Percentiles rank a stretch among this genome's conserved stretches.
These are phyloP conservation scores for Apodemia zela DNA, from an alignment of 2,888 invertebrate species.

Conservation along the genomic window DNA sequence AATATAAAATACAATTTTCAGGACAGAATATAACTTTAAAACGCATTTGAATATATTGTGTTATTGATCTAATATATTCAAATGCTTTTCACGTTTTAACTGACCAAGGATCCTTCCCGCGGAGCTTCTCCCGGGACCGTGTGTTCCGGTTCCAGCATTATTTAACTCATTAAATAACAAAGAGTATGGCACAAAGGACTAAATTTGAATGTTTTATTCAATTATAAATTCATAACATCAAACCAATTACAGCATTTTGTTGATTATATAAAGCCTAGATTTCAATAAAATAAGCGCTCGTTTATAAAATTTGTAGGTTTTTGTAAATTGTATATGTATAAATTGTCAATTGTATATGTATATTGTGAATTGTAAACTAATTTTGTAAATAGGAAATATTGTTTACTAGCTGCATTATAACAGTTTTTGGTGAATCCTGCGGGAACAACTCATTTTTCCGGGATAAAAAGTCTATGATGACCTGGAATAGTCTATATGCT, in stretches of 20 bases:
- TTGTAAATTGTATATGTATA: no score
- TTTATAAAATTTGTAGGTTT: no score
- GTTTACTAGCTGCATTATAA: no score
- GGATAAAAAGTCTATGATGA: no score
- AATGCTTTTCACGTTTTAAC: conserved; percentile 9
- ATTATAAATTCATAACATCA: neutral
- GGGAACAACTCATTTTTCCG: no score
- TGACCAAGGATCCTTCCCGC: conserved; percentile 4
- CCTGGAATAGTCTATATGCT: no score
- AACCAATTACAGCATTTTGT: neutral
- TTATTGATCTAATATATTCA: conserved; percentile 5
- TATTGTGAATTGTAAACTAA: no score
- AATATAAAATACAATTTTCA: no score
- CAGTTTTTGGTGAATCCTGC: no score
- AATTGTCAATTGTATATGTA: no score
- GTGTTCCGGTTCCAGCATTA: neutral
- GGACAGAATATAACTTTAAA: neutral
- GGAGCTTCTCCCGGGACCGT: neutral
- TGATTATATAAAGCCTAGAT: neutral
- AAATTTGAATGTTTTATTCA: conserved; percentile 6
- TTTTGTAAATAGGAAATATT: no score
- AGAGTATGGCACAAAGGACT: conserved; percentile 1
- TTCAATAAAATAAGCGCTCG: no score
- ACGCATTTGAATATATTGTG: neutral
- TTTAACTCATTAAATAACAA: conserved; percentile 11